These are phyloP conservation scores for Calephelis virginiensis DNA, from an alignment of 1,140 invertebrate genomes.

Conservation along the genomic window DNA sequence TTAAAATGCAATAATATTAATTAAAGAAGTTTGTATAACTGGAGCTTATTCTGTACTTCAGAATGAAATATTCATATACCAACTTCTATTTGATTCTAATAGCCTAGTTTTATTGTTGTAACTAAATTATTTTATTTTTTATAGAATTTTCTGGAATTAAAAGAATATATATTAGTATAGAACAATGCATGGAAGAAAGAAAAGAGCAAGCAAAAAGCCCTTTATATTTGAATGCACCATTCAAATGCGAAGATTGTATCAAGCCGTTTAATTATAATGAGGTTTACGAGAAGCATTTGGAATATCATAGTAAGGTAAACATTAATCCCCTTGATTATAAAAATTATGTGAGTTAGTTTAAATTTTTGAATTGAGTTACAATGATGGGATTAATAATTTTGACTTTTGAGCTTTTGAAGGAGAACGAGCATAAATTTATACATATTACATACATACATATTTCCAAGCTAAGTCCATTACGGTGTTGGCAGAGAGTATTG, in stretches of 20 bases:
- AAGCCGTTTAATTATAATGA: constrained; percentile 55
- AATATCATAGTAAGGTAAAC: constrained; percentile 55
- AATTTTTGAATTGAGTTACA: too few species aligned
- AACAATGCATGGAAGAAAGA: constrained; percentile 52
- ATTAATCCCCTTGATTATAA: background rate
- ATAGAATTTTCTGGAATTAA: constrained; percentile 31
- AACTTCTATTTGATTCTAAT: background rate
- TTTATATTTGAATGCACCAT: constrained; percentile 42
- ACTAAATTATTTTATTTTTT: constrained; percentile 17
- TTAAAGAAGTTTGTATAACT: too few species aligned
- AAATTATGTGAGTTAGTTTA: background rate
- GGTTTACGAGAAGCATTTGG: constrained; percentile 59
- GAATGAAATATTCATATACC: too few species aligned
- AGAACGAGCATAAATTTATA: too few species aligned
- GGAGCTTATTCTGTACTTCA: too few species aligned
- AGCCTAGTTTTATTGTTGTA: too few species aligned
- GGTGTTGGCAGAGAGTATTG: too few species aligned
- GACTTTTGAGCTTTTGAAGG: too few species aligned
- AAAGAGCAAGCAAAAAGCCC: constrained; percentile 35
- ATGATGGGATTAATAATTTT: too few species aligned
- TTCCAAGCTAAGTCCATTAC: too few species aligned
- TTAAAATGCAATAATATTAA: too few species aligned
- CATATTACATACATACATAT: too few species aligned
- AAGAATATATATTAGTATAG: constrained; percentile 43
- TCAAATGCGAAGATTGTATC: constrained; percentile 58